Evolutionary conservation across 2,797 vertebrate species (phyloP).

Genomic region (Melanogrammus aeglefinus): DNA sequence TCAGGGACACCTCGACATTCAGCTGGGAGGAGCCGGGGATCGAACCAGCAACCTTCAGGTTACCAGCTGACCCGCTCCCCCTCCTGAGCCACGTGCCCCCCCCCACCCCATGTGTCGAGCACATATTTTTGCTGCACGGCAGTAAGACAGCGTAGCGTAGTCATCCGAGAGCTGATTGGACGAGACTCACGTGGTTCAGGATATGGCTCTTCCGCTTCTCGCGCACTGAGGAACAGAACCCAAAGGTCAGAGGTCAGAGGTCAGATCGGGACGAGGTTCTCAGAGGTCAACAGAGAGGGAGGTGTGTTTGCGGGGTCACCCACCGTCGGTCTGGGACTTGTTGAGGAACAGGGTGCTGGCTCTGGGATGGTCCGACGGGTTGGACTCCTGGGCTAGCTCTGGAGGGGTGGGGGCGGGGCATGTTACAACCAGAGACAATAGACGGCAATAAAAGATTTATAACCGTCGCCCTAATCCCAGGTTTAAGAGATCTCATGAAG

Average conservation of each 20-base stretch:
- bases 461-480: too few species aligned
- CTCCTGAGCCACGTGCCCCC: too few species aligned
- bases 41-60: too few species aligned
- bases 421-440: background rate
- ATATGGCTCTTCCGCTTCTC: conserved; percentile 98
- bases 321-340: conserved; percentile 98
- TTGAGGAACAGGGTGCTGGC: conserved; percentile 98
- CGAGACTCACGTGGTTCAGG: conserved; percentile 80
- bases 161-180: background rate
- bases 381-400: conserved; percentile 92
- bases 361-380: conserved; percentile 93
- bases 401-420: conserved; percentile 17
- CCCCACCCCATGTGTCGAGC: background rate
- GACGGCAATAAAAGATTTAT: too few species aligned
- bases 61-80: too few species aligned
- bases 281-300: background rate
- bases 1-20: too few species aligned
- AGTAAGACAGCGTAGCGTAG: too few species aligned
- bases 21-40: too few species aligned
- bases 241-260: background rate
- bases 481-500: background rate
- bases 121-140: too few species aligned
- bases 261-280: background rate
- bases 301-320: conserved; percentile 32
- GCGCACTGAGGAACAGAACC: conserved; percentile 76